These are phyloP conservation scores for Alcedo quadribrachys DNA, from an alignment of 2,797 vertebrate genomes.

Conservation along the genomic window DNA sequence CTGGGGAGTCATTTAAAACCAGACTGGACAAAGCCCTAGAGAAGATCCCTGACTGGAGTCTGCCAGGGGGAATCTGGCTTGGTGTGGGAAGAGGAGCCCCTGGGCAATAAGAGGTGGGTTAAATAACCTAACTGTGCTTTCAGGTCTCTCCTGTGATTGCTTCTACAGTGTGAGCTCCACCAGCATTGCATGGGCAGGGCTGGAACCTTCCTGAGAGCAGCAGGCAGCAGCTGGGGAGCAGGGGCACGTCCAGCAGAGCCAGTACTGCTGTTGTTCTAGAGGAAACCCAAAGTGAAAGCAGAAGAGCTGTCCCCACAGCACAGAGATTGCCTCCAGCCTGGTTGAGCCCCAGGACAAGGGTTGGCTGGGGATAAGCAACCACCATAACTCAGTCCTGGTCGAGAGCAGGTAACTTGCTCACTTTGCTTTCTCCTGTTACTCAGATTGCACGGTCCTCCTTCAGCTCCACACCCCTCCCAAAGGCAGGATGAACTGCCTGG, in stretches of 20 bases:
- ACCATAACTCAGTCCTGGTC: neutral
- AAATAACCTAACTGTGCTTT: neutral
- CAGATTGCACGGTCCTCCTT: fast-evolving
- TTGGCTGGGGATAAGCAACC: neutral
- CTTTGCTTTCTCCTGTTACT: neutral
- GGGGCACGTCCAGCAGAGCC: fast-evolving
- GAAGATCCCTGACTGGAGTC: neutral
- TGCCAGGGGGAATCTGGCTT: neutral
- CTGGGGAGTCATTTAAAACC: neutral
- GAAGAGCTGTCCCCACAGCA: neutral
- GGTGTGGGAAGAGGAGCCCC: neutral
- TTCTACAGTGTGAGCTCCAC: neutral
- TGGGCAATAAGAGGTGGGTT: neutral
- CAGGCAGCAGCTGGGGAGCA: fast-evolving
- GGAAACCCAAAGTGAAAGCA: neutral
- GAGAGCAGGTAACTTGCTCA: neutral
- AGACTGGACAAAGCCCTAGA: neutral
- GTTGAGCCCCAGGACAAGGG: neutral
- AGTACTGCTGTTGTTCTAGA: neutral
- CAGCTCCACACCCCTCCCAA: neutral
- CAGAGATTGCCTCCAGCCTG: neutral
- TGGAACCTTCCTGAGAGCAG: neutral
- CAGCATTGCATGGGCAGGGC: neutral
- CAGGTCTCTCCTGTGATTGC: neutral
- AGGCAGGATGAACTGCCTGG: neutral